Evolutionary conservation across 1,140 invertebrate species (phyloP).

Genomic region (Dreissena polymorpha): DNA sequence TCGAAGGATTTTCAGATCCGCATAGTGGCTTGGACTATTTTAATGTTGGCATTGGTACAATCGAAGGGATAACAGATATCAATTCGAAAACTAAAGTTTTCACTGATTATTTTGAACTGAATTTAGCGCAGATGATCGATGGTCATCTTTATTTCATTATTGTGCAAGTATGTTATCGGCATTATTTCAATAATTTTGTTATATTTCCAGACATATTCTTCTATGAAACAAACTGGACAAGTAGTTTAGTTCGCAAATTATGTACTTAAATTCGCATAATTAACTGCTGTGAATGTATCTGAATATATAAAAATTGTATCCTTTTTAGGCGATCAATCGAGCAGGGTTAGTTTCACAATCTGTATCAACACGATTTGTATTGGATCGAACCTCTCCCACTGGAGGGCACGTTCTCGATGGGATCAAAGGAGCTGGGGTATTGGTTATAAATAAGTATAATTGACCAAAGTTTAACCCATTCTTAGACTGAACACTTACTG

Average conservation of each 20-base stretch:
- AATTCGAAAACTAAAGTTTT: too few species aligned
- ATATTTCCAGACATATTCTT: too few species aligned
- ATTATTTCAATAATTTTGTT: too few species aligned
- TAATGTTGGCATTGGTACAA: slow-evolving; percentile 30
- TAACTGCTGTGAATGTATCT: too few species aligned
- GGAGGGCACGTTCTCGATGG: slow-evolving; percentile 36
- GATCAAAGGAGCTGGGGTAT: not conserved
- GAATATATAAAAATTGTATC: not conserved
- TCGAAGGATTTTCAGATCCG: slow-evolving; percentile 1
- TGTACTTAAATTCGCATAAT: too few species aligned
- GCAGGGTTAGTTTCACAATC: not conserved
- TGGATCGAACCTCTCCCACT: slow-evolving; percentile 32
- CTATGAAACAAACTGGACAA: too few species aligned
- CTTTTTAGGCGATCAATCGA: slow-evolving; percentile 24
- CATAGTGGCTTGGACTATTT: slow-evolving; percentile 28
- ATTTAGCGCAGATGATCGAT: not conserved
- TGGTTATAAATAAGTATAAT: too few species aligned
- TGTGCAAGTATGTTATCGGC: slow-evolving; percentile 16
- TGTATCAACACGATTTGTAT: not conserved
- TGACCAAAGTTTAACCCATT: too few species aligned
- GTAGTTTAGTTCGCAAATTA: too few species aligned
- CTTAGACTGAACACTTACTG: too few species aligned
- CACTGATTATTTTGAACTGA: too few species aligned
- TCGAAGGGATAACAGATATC: too few species aligned
- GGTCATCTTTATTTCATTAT: slow-evolving; percentile 21